phyloP scores from a whole-genome alignment of 2,113 vertebrate species.

The Pyrgilauda ruficollis region DNA sequence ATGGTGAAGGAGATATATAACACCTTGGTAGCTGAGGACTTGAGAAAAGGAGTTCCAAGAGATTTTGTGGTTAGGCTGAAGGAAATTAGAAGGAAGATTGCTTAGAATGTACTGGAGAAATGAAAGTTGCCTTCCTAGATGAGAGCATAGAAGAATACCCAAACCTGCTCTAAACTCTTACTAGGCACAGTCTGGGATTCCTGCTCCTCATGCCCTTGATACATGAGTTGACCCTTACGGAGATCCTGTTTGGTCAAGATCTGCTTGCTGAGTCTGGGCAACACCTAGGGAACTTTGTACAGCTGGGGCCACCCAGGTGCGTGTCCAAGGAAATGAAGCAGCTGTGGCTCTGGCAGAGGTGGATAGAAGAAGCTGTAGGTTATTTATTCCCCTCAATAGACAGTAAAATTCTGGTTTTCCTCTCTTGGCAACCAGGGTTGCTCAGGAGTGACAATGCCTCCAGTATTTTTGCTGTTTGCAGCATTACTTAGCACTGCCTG shows the following conservation, averaged over 20 bases:
- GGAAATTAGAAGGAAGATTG: background rate
- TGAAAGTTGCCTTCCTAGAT: background rate
- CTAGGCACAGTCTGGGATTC: background rate
- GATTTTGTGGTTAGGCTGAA: background rate
- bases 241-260: background rate
- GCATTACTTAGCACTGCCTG: background rate
- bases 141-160: background rate
- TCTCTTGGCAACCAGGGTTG: background rate
- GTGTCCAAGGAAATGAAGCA: background rate
- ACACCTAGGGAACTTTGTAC: accelerated
- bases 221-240: background rate
- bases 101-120: background rate
- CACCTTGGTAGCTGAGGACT: background rate
- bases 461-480: background rate
- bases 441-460: background rate
- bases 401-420: background rate
- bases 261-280: background rate
- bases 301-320: background rate
- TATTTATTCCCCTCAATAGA: background rate
- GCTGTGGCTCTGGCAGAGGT: background rate
- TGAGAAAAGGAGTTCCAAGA: background rate
- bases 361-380: background rate
- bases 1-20: background rate
- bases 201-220: background rate
- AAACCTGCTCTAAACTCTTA: background rate